phyloP scores from a whole-genome alignment of 2,113 vertebrate genomes.

The Peromyscus polionotus region DNA sequence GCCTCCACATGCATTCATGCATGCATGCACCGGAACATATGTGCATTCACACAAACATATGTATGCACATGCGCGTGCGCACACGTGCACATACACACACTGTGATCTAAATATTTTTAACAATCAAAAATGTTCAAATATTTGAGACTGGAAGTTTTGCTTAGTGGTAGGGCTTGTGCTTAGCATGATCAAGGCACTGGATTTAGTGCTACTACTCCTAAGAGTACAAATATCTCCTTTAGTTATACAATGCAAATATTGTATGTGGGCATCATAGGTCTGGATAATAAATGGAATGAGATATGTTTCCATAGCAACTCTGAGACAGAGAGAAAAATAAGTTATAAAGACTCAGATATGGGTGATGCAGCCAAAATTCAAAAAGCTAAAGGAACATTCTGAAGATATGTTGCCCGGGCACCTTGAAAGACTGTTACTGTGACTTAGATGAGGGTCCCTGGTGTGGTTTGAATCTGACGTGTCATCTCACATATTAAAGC shows the following conservation, averaged over 20 bases:
- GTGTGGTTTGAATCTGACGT: not conserved
- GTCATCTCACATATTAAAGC: not conserved
- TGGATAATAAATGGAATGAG: not conserved
- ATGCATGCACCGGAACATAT: not conserved
- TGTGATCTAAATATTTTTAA: constrained; percentile 29
- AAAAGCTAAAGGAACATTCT: not conserved
- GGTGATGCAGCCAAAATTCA: not conserved
- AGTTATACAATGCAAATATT: not conserved
- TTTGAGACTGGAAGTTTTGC: not conserved
- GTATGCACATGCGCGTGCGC: not conserved
- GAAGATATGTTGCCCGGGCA: not conserved
- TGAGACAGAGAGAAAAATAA: not conserved
- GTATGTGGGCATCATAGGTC: not conserved
- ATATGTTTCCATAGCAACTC: constrained; percentile 4
- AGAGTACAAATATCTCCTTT: not conserved
- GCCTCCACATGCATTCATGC: not conserved
- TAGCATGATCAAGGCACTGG: not conserved
- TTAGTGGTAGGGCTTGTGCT: not conserved
- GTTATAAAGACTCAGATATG: not conserved
- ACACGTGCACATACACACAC: not conserved
- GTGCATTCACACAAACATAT: not conserved
- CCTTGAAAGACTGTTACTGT: not conserved
- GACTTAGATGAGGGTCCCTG: not conserved
- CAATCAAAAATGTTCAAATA: not conserved
- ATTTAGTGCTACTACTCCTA: not conserved